Conservation (phyloP, 2,888 invertebrate species). For the Gastrophysa polygoni region DNA sequence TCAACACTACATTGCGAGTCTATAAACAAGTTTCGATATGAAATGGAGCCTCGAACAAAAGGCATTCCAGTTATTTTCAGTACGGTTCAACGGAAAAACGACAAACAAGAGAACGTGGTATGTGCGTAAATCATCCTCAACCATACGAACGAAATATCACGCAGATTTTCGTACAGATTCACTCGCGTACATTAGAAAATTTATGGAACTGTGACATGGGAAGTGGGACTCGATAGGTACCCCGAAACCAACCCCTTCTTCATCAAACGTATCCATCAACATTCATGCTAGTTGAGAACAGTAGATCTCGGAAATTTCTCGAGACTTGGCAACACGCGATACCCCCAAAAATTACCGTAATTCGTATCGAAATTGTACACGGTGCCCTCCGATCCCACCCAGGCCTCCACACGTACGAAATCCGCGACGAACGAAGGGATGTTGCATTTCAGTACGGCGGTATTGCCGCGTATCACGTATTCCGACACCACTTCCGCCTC, state of each 20-base stretch:
- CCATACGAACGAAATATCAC: too few species aligned
- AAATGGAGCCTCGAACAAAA: conserved; percentile 4
- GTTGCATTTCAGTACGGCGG: conserved; percentile 86
- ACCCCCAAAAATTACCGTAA: conserved; percentile 67
- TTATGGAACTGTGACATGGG: too few species aligned
- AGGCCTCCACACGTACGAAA: conserved; percentile 87
- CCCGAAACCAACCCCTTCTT: neutral
- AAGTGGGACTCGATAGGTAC: neutral
- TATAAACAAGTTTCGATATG: conserved; percentile 12
- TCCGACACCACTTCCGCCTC: conserved; percentile 86
- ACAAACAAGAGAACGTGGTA: neutral
- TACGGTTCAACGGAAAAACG: neutral
- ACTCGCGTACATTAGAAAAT: too few species aligned
- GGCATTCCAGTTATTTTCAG: neutral
- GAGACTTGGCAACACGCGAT: neutral
- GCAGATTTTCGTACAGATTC: too few species aligned
- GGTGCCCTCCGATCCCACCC: conserved; percentile 71
- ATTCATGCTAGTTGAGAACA: too few species aligned
- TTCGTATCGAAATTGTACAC: conserved; percentile 73
- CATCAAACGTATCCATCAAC: too few species aligned
- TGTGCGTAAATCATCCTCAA: too few species aligned
- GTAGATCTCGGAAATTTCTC: neutral
- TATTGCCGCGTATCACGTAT: conserved; percentile 87
- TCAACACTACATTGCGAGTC: neutral
- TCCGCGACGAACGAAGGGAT: conserved; percentile 91